phyloP scores from a whole-genome alignment of 2,113 vertebrate genomes.

The Oryzias melastigma region DNA sequence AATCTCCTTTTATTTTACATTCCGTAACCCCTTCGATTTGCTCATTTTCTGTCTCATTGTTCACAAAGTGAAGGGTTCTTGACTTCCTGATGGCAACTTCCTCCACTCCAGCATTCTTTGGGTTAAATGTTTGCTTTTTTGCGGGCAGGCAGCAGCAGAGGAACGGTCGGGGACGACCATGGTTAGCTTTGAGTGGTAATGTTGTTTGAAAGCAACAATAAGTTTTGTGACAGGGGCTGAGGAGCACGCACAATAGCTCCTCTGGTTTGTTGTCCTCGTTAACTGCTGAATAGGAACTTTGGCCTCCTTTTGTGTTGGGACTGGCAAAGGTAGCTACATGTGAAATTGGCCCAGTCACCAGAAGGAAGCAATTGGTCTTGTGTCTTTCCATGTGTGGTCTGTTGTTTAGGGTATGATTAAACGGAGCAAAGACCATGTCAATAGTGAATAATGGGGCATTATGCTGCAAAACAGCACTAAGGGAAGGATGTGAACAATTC shows the following conservation, averaged over 20 bases:
- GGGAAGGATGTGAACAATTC: too few relatives aligned
- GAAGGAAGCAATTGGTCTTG: conserved; percentile 46
- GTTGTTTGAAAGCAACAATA: conserved; percentile 58
- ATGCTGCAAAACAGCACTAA: too few relatives aligned
- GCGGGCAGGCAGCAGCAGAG: conserved; percentile 28
- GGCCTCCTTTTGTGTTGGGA: conserved; percentile 55
- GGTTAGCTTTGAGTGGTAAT: conserved; percentile 37
- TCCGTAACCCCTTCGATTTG: conserved; percentile 13
- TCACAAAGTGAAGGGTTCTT: conserved; percentile 50
- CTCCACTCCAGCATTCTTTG: conserved; percentile 51
- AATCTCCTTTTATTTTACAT: too few relatives aligned
- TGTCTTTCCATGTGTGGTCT: conserved; percentile 64
- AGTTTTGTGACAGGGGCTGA: conserved; percentile 50
- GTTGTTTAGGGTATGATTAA: conserved; percentile 1
- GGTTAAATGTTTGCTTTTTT: conserved; percentile 37
- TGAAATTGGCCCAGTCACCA: conserved; percentile 36
- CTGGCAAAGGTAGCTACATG: conserved; percentile 41
- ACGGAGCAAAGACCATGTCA: conserved; percentile 8
- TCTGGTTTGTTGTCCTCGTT: conserved; percentile 58
- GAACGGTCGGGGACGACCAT: conserved; percentile 23
- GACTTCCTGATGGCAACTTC: conserved; percentile 61
- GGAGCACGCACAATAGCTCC: conserved; percentile 50
- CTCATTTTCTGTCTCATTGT: conserved; percentile 48
- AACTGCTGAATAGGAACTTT: conserved; percentile 57
- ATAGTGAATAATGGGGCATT: not conserved